Base-by-base conservation (phyloP, 1,140 invertebrate genomes). In the Plodia interpunctella region DNA sequence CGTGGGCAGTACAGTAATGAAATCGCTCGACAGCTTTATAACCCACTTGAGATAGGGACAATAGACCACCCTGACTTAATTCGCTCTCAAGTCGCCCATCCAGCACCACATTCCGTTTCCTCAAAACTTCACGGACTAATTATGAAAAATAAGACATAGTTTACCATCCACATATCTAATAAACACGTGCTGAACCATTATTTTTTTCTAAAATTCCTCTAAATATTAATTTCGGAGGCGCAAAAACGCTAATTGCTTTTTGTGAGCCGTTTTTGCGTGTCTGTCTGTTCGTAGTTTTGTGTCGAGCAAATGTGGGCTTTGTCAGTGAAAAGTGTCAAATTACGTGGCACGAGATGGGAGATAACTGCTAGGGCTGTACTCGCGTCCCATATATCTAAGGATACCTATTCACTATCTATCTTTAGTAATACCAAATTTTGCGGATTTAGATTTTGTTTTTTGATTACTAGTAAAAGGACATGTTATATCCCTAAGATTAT, bases 211-310 rank as follows among this genome's bases (percentile, higher is more conserved):
- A 68, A 66, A 87, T 89, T 87, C 82, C 75, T 74, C 70, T 80
- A 84, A 87, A 87, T 85, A 85, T 89, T 84, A 87, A 83, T 87
- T 87, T 76, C 63, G 73, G 72, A 70, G 72, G 19, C 18, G 68
- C 74, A 87, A 89, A 89, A 89, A 84, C 71, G 49, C 83, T 89
- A 89, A 89, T 89, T 89, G 83, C 82, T 89, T 89, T 89, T 87
- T 87, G 80, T 83, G 73, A 54, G 60, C 71, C 70, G 60, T 87
- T 84, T 87, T 85, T 87, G 77, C 73, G 72, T 70, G 70, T 62
- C 76, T 65, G 63, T 76, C 72, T 72, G 20, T 53, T 53, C 51
- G 51, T 44, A 44, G 38, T 44, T 44, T 17, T 44, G 65, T 73
- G 72, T 83, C 68, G 74, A 81, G 80, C 79, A 87, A 88, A 87